Evolutionary conservation across 2,888 invertebrate genomes (phyloP), one percentile per base, ranked within the genome.

Genomic region (Sinohyriopsis cumingii): DNA sequence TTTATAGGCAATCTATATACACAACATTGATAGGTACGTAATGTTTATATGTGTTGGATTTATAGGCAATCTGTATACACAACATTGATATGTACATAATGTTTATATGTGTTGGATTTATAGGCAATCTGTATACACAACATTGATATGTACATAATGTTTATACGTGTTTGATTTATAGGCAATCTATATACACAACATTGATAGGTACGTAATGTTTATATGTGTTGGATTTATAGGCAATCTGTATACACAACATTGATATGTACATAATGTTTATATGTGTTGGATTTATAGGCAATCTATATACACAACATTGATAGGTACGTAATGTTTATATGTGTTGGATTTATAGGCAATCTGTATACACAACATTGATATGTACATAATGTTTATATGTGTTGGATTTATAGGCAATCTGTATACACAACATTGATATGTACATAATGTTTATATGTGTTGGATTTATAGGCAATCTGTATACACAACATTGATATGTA

Each of bases 1-100:
- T 59, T 75, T 78, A 62, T 82, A 87, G 88, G 87, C 88, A 19
- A 93, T 93, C 82, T 95, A 95, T 86, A n/a, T 19, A 25, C 55
- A 1, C 22, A 12, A 19, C 20, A 22, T 15, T 20, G 54, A 15
- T 1, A 25, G 53, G 24, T 20, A 53, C 22, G n/a, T n/a, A n/a
- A 3, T 59, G 20, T 9, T 59, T 55, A n/a, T 61, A 12, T 3
- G 20, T 57, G 57, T n/a, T 56, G 61, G 53, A n/a, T 59, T 75
- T 78, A 62, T 82, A 87, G 88, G 87, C 88, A 19, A 93, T n/a
- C n/a, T n/a, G n/a, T n/a, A n/a, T 19, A 25, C 55, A 1, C 22
- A 12, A 19, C 20, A 22, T 15, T 20, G 54, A 15, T 1, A 25
- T 59, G 24, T 20, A 53, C 22, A 3, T 59, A 24, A n/a, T n/a